Base-by-base conservation (phyloP, 2,888 invertebrate species). In the Hyposoter dolosus region DNA sequence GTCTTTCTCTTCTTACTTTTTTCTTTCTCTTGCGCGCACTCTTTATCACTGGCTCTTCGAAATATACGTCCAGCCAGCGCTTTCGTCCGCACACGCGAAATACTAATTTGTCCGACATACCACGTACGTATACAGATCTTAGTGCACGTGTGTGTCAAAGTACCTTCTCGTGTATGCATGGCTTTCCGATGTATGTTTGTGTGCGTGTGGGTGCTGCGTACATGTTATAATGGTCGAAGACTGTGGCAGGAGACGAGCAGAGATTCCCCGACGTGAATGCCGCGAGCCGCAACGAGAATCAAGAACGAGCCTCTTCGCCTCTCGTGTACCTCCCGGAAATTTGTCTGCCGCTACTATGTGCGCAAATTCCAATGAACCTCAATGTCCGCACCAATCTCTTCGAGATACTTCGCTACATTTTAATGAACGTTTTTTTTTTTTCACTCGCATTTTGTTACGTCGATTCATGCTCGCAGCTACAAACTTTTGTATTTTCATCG, bases 51-150 rank as follows among this genome's bases (percentile, higher is more conserved):
- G 7, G 4, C 50, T 80, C 65, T 74, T 80, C 19, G 65, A 50
- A 40, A 75, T 23, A 71, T 82, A 63, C 60, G 76, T 65, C 65
- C 65, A 45, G 63, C 72, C 72, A 40, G 40, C 47, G 32, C 68
- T 40, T 66, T 72, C 66, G 28, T 17, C 77, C 45, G 56, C 79
- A 71, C 85, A 85, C 63, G 82, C 78, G 79, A 85, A 85, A 82
- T 85, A 85, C 82, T 79, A 79, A 85, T 85, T 85, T 74, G 69
- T 71, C 71, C 69, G 71, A 56, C 69, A 53, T 19, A 43, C 28
- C 19, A 53, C 35, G n/a, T 40, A 53, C 28, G 53, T 68, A 19
- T 66, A 9, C 32, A 9, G 12, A 40, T 4, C 5, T 12, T 10
- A 47, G 50, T 47, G 9, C 65, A 47, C 28, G 50, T 45, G 35